Base-by-base conservation (phyloP, 2,113 vertebrate genomes). In the Chauna torquata region DNA sequence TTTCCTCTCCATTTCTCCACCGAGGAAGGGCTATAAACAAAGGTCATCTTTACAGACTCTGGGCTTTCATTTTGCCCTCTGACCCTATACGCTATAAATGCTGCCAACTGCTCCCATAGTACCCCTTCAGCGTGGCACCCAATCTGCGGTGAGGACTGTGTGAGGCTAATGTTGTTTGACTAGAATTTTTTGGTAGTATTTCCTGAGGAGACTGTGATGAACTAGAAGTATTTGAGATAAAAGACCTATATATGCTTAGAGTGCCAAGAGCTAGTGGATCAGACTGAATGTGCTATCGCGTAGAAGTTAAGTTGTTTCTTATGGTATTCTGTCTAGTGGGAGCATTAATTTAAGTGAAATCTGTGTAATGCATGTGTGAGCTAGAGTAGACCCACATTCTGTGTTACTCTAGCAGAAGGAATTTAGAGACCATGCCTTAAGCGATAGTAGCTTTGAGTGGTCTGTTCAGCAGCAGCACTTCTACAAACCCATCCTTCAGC, bases 81-180 rank as follows among this genome's bases (percentile, higher is more conserved):
- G 74, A 72, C 45, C 50, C 47, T 3, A 0, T 12, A 4, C 50
- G 50, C 42, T 54, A 8, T 18, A 58, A 78, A 38, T 0, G 1
- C 75, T 72, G 71, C 74, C 80, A 88, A n/a, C 95, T 90, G 68
- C 64, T 96, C n/a, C 62, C 42, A 0, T 2, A 69, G 30, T 54
- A 42, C 8, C 40, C 82, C 82, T 92, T 91, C 9, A 4, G 80
- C 86, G 69, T 88, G 80, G 50, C 74, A 23, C 70, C 47, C 30
- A 36, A n/a, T 59, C 68, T 79, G 69, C 40, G 4, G 49, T 27
- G 62, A 40, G 45, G 54, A 9, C 62, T 75, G 27, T 14, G 1
- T 9, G 44, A 75, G 66, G 38, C 82, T 95, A 93, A 90, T 91
- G 40, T 45, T 82, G 0, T 32, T 79, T 79, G 65, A 57, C 40